A percentile compares a stretch with the other conserved stretches of the same genome.
These are phyloP conservation scores for Salarias fasciatus DNA, from an alignment of 2,797 vertebrate species.

Conservation along the genomic window DNA sequence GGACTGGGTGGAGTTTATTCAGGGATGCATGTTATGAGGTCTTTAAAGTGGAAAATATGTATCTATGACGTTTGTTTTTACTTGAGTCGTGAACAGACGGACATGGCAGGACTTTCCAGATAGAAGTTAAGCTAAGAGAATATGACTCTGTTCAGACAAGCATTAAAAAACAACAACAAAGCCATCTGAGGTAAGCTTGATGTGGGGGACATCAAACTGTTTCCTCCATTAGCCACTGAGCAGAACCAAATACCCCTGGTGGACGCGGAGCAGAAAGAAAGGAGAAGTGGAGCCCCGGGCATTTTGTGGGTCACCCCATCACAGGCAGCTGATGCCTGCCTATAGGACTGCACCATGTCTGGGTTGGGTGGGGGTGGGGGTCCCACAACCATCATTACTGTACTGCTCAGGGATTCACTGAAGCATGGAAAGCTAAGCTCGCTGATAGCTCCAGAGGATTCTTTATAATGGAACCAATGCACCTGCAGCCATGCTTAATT, in stretches of 20 bases:
- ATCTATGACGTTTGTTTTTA: no score
- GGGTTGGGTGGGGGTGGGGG: slow-evolving; percentile 33
- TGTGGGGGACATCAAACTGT: slow-evolving; percentile 1
- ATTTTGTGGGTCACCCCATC: slow-evolving; percentile 62
- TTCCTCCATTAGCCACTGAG: slow-evolving; percentile 6
- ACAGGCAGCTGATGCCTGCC: slow-evolving; percentile 62
- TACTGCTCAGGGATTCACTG: slow-evolving; percentile 47
- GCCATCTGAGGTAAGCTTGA: background rate
- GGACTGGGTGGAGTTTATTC: slow-evolving; percentile 1
- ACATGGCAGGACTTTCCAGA: no score
- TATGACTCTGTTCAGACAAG: background rate
- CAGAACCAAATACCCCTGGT: slow-evolving; percentile 35
- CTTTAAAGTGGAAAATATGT: no score
- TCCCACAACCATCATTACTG: slow-evolving; percentile 49
- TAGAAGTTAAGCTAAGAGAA: no score
- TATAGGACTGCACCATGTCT: slow-evolving; percentile 49
- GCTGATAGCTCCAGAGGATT: slow-evolving; percentile 16
- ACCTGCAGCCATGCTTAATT: slow-evolving; percentile 37
- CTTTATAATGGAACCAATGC: slow-evolving; percentile 28
- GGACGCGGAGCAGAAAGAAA: slow-evolving; percentile 45
- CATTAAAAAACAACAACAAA: slow-evolving; percentile 13
- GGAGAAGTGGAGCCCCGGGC: slow-evolving; percentile 58
- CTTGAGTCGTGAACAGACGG: no score
- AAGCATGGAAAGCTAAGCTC: slow-evolving; percentile 44
- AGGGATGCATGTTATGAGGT: no score